A percentile compares a stretch with the other conserved stretches of the same genome.
Evolutionary conservation across 2,797 vertebrate species (phyloP).

Genomic region (Cuculus canorus): DNA sequence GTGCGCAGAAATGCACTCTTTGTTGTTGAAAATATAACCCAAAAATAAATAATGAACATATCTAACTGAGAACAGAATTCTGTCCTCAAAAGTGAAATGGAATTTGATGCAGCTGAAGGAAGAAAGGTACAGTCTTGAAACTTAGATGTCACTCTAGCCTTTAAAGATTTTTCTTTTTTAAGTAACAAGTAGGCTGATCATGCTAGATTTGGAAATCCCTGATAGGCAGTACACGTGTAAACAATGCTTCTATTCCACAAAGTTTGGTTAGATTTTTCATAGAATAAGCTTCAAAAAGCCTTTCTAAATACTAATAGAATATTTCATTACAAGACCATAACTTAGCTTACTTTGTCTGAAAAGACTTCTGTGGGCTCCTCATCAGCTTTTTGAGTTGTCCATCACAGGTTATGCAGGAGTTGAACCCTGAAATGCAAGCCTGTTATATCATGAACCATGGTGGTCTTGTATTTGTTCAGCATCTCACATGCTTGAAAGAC

Average conservation of each 20-base stretch:
- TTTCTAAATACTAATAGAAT: not conserved
- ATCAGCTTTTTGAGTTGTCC: not conserved
- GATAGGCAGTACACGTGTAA: not conserved
- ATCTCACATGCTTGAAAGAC: not conserved
- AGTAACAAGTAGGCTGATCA: not conserved
- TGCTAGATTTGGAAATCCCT: not conserved
- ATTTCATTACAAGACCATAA: not conserved
- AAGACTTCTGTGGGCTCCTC: not conserved
- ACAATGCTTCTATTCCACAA: not conserved
- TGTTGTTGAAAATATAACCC: not conserved
- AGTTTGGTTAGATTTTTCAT: not conserved
- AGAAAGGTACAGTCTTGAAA: not conserved
- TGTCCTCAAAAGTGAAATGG: not conserved
- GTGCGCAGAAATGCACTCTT: not conserved
- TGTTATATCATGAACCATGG: not conserved
- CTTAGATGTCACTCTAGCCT: not conserved
- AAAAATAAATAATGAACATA: not conserved
- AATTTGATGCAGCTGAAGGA: not conserved
- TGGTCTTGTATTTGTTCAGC: not conserved
- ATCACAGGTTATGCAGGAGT: not conserved
- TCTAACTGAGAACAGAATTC: not conserved
- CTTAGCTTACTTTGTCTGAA: not conserved
- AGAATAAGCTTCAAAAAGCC: not conserved
- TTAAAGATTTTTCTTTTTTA: not conserved
- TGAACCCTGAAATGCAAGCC: not conserved